Percentiles rank a stretch among this genome's conserved stretches.
phyloP scores from a whole-genome alignment of 1,140 invertebrate species.

The Copidosoma floridanum region DNA sequence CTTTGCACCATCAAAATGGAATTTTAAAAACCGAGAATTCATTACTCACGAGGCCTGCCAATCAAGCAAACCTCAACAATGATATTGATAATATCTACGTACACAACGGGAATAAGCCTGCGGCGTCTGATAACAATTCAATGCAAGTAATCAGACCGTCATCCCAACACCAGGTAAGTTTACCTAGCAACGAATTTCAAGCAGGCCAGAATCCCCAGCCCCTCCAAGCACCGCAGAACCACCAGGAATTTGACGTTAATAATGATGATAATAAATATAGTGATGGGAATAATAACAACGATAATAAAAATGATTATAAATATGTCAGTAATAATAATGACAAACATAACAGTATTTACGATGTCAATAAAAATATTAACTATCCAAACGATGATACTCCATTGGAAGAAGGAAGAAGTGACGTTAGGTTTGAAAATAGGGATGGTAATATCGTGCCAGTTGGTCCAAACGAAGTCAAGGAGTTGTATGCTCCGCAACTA shows the following conservation, averaged over 20 bases:
- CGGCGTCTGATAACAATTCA: background rate
- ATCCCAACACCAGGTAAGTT: constrained; percentile 51
- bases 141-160: constrained; percentile 31
- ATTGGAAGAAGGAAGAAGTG: constrained; percentile 25
- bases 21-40: background rate
- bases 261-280: background rate
- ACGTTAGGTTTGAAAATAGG: constrained; percentile 39
- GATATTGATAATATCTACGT: background rate
- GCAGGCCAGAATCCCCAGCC: constrained; percentile 36
- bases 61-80: background rate
- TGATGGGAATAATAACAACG: constrained; percentile 24
- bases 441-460: constrained; percentile 46
- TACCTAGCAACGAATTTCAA: constrained; percentile 34
- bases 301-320: constrained; percentile 25
- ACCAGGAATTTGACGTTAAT: constrained; percentile 31
- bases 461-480: constrained; percentile 34
- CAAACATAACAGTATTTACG: too few species aligned
- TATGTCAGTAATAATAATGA: background rate
- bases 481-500: too few species aligned
- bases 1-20: constrained; percentile 10
- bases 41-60: constrained; percentile 1
- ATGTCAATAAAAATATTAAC: too few species aligned
- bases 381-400: constrained; percentile 23
- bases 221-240: constrained; percentile 38
- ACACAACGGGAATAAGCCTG: constrained; percentile 9